Conservation (phyloP, 2,888 invertebrate species). For the Brachypalpus laphriformis region DNA sequence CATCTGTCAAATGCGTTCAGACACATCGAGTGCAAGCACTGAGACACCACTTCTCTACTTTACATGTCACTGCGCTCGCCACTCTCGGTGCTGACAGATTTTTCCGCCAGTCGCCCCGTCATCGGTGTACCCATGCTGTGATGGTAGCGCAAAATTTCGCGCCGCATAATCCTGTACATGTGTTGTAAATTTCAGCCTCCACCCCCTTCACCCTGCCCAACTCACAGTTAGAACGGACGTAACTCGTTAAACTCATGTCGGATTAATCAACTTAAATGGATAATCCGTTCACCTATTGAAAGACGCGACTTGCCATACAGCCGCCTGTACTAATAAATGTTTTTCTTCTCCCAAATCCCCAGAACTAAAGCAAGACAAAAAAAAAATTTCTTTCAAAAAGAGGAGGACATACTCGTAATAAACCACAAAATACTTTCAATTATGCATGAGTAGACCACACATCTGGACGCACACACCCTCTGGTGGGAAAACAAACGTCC, state of each 20-base stretch:
- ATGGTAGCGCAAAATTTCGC: slow-evolving; percentile 73
- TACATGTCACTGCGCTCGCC: slow-evolving; percentile 53
- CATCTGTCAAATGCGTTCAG: slow-evolving; percentile 63
- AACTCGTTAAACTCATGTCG: slow-evolving; percentile 73
- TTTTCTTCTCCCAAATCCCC: background rate
- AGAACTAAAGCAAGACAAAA: background rate
- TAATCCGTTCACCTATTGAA: slow-evolving; percentile 71
- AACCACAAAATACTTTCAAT: slow-evolving; percentile 56
- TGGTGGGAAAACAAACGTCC: slow-evolving; percentile 43
- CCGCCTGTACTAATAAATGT: background rate
- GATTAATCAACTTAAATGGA: slow-evolving; percentile 74
- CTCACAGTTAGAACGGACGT: slow-evolving; percentile 68
- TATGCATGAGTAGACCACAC: slow-evolving; percentile 45
- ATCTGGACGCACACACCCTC: slow-evolving; percentile 40
- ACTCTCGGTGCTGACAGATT: slow-evolving; percentile 65
- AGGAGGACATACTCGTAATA: slow-evolving; percentile 22
- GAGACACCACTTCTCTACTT: slow-evolving; percentile 57
- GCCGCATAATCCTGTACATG: slow-evolving; percentile 73
- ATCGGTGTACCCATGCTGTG: slow-evolving; percentile 54
- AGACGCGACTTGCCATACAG: slow-evolving; percentile 7
- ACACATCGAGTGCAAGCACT: slow-evolving; percentile 69
- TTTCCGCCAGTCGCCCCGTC: slow-evolving; percentile 28
- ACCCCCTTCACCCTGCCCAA: background rate
- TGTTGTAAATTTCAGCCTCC: slow-evolving; percentile 61
- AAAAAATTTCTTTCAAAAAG: background rate